These are phyloP conservation scores for Pelecanoides urinatrix DNA, from an alignment of 2,113 vertebrate genomes.

Conservation along the genomic window DNA sequence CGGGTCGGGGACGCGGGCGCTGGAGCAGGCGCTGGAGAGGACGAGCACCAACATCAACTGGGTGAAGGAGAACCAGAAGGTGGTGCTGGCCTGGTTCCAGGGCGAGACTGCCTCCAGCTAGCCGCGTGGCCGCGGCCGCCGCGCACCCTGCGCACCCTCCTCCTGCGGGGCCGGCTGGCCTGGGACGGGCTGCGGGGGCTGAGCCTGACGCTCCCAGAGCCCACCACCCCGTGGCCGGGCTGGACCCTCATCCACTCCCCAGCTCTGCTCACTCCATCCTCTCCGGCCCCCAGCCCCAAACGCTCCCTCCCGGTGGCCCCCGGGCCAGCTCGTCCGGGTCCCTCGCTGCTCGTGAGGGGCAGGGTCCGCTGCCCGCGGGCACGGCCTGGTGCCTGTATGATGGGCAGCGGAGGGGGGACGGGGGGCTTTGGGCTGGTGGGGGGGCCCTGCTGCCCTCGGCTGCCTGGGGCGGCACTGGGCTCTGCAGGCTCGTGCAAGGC, in stretches of 20 bases:
- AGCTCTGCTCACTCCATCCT: accelerated
- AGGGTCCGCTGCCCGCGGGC: background rate
- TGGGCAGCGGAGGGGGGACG: accelerated
- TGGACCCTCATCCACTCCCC: accelerated
- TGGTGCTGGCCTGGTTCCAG: constrained; percentile 76
- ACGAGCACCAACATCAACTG: constrained; percentile 85
- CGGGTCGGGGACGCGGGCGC: constrained; percentile 73
- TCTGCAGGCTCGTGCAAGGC: background rate
- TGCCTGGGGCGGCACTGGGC: background rate
- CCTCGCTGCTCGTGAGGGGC: background rate
- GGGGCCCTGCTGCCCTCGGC: background rate
- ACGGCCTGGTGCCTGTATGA: background rate
- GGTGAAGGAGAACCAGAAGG: constrained; percentile 73
- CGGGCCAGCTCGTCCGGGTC: accelerated
- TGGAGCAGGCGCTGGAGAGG: constrained; percentile 84
- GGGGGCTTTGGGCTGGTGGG: background rate
- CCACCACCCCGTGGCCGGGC: accelerated
- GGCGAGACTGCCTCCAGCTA: background rate
- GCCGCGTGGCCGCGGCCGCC: accelerated
- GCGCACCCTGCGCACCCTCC: accelerated
- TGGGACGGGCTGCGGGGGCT: accelerated
- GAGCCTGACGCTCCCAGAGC: background rate
- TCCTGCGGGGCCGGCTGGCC: accelerated
- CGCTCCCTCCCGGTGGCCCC: accelerated
- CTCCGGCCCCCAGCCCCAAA: background rate